Evolutionary conservation across 2,113 vertebrate species (phyloP).

Genomic region (Turnix velox): DNA sequence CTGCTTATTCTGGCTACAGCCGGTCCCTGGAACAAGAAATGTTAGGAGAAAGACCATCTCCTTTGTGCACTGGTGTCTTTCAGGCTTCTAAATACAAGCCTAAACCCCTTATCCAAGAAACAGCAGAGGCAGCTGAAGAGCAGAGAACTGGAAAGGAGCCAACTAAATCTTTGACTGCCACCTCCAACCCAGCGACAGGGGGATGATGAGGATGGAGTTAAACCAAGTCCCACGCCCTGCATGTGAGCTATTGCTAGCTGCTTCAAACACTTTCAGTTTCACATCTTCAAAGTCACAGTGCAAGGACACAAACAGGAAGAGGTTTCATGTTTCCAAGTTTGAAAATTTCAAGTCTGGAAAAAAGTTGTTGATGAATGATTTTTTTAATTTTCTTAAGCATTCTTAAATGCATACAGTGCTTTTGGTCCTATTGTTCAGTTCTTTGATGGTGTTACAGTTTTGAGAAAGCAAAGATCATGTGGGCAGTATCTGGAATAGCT

Average conservation of each 20-base stretch:
- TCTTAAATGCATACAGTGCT: not conserved
- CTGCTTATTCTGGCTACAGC: not conserved
- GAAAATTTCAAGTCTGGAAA: not conserved
- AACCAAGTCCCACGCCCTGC: accelerated
- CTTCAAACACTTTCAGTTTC: not conserved
- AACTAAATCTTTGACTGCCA: not conserved
- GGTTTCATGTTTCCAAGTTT: not conserved
- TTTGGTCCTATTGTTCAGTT: not conserved
- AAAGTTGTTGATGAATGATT: not conserved
- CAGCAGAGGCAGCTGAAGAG: not conserved
- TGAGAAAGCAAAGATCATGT: not conserved
- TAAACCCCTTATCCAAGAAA: not conserved
- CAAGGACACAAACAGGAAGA: not conserved
- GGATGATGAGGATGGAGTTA: accelerated
- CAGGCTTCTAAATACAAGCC: not conserved
- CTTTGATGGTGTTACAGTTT: not conserved
- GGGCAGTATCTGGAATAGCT: not conserved
- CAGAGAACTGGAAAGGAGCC: not conserved
- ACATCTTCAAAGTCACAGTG: not conserved
- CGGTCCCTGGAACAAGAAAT: not conserved
- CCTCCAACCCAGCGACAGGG: not conserved
- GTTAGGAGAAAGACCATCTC: not conserved
- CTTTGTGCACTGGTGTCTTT: not conserved
- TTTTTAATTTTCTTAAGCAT: not conserved
- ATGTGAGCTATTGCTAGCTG: not conserved